Base-by-base conservation (phyloP, 2,113 vertebrate species). In the Notiomystis cincta region DNA sequence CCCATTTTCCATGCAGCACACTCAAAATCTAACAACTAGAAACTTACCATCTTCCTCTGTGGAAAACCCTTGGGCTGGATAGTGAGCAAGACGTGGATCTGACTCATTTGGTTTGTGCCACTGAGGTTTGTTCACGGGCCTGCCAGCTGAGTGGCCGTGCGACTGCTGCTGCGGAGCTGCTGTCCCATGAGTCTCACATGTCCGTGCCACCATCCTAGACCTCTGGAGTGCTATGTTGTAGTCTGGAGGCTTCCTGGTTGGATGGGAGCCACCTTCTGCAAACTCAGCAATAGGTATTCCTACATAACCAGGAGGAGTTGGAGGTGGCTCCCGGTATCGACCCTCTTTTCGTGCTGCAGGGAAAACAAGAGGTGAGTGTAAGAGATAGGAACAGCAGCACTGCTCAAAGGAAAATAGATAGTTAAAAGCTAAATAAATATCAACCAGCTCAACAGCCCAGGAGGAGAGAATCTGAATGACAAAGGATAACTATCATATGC, bases 151-250 rank as follows among this genome's bases (percentile, higher is more conserved):
- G 76, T 98, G 98, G 83, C 98, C 93, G 18, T 98, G 98, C 0
- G 96, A 67, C 78, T 97, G 98, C 80, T 97, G 97, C 76, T 97
- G 98, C 0, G 81, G 91, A 12, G 96, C 17, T 13, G 98, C 83
- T 25, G 98, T 94, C 89, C 97, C 96, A 10, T 98, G 97, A 33
- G 98, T 92, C 89, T 99, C 99, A 3, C 98, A 97, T 16, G 99
- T 98, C 72, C 99, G 98, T 38, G 99, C 98, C 85, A 99, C 98
- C 98, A 99, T 99, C 69, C 99, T 98, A 6, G 99, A 99, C 69
- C 99, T 98, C 98, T 99, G 99, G 84, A 99, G 98, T 24, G 99
- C 99, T 72, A 99, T 98, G 50, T 98, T 99, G 98, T 99, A 99
- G 98, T 99, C 99, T 0, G 99, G 99, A 7, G 99, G 99, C 87